phyloP scores from a whole-genome alignment of 2,113 vertebrate genomes.

The Morphnarchus princeps region DNA sequence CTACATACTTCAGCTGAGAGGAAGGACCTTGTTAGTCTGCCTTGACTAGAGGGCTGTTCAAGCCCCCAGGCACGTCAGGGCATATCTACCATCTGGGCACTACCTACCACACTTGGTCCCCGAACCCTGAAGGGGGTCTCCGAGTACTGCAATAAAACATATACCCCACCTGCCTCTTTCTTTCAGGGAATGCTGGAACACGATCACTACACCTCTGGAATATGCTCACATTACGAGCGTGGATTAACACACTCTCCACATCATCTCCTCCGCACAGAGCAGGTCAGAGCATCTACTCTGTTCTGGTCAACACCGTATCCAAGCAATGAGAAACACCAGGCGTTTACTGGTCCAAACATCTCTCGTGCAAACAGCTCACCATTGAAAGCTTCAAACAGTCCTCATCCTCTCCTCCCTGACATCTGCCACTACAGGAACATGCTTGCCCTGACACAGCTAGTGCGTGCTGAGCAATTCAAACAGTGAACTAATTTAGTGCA shows the following conservation, averaged over 20 bases:
- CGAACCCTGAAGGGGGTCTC: not conserved
- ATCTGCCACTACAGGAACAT: not conserved
- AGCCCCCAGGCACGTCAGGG: not conserved
- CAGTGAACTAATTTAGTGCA: not conserved
- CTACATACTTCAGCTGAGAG: not conserved
- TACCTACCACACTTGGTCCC: not conserved
- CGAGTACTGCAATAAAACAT: not conserved
- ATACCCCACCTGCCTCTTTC: not conserved
- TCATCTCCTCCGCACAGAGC: not conserved
- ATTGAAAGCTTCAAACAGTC: not conserved
- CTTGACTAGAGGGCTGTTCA: not conserved
- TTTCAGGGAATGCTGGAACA: not conserved
- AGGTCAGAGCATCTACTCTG: not conserved
- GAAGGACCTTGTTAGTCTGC: not conserved
- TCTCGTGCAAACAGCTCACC: not conserved
- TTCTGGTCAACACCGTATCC: not conserved
- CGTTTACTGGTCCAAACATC: not conserved
- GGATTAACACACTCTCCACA: not conserved
- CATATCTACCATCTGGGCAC: not conserved
- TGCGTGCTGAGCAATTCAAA: not conserved
- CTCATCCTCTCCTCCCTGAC: not conserved
- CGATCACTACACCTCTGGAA: not conserved
- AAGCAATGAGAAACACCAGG: not conserved
- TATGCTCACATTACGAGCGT: accelerated
- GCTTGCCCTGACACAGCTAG: not conserved